Evolutionary conservation across 2,888 invertebrate genomes (phyloP).

Genomic region (Halictus ligatus): DNA sequence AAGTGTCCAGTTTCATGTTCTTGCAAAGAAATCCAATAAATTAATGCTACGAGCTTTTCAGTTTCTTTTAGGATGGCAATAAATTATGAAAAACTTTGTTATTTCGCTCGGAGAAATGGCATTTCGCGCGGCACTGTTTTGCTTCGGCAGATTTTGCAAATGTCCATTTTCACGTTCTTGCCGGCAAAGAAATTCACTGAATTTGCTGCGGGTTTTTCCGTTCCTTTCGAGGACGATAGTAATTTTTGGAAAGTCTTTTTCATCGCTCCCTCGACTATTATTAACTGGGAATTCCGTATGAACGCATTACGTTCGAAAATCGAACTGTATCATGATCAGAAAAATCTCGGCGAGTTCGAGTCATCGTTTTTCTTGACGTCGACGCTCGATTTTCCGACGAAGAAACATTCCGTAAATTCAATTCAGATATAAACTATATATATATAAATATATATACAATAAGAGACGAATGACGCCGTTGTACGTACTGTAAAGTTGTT

Average conservation of each 20-base stretch:
- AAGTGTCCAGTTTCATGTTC: no score
- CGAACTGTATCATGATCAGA: not conserved
- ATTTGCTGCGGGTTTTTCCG: not conserved
- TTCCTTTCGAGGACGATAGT: not conserved
- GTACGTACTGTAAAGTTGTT: conserved; percentile 19
- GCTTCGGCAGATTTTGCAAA: not conserved
- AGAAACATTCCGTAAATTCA: not conserved
- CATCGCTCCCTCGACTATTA: not conserved
- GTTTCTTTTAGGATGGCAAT: no score
- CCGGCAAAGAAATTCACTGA: not conserved
- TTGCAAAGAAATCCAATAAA: no score
- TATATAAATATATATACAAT: not conserved
- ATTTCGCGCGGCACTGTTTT: no score
- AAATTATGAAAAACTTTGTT: no score
- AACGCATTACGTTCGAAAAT: not conserved
- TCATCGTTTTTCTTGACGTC: not conserved
- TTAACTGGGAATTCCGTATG: not conserved
- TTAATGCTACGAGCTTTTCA: no score
- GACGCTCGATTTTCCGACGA: not conserved
- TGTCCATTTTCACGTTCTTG: not conserved
- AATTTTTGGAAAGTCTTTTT: not conserved
- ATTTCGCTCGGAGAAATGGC: no score
- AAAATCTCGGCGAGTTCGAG: not conserved
- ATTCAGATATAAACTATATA: not conserved
- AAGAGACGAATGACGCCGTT: conserved; percentile 2